These are phyloP conservation scores for Phrynocephalus guinanensis DNA, from an alignment of 2,797 vertebrate species.

Conservation along the genomic window DNA sequence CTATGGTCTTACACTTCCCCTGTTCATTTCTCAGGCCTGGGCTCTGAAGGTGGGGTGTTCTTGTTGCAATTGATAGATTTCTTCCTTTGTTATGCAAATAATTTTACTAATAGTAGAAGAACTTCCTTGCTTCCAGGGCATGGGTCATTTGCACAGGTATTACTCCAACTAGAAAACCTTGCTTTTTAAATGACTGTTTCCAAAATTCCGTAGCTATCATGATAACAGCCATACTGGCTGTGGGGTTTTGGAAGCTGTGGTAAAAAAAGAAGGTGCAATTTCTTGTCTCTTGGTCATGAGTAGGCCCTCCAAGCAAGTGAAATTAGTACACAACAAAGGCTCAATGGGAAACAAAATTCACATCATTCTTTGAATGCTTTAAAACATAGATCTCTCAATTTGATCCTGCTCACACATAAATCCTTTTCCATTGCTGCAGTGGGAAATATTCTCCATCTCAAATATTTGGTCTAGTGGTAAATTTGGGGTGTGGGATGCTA, in stretches of 20 bases:
- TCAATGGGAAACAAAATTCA: too few species aligned
- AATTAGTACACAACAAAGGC: background rate
- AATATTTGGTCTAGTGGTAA: background rate
- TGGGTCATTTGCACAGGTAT: background rate
- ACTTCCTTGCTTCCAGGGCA: background rate
- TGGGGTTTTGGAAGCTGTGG: too few species aligned
- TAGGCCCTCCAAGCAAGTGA: background rate
- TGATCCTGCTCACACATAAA: too few species aligned
- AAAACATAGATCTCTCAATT: too few species aligned
- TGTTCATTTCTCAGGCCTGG: background rate
- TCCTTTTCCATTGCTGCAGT: background rate
- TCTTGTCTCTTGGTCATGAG: background rate
- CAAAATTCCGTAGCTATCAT: too few species aligned
- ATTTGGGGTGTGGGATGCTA: too few species aligned
- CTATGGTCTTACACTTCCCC: background rate
- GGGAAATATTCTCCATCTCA: too few species aligned
- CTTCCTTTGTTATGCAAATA: background rate
- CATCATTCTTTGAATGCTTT: too few species aligned
- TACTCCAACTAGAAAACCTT: background rate
- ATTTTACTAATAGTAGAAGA: background rate
- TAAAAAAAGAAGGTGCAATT: too few species aligned
- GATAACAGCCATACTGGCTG: too few species aligned
- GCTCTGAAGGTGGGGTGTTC: background rate
- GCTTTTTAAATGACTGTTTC: too few species aligned
- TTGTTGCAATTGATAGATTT: background rate